phyloP scores from a whole-genome alignment of 2,888 invertebrate species.

The Endomychus coccineus region DNA sequence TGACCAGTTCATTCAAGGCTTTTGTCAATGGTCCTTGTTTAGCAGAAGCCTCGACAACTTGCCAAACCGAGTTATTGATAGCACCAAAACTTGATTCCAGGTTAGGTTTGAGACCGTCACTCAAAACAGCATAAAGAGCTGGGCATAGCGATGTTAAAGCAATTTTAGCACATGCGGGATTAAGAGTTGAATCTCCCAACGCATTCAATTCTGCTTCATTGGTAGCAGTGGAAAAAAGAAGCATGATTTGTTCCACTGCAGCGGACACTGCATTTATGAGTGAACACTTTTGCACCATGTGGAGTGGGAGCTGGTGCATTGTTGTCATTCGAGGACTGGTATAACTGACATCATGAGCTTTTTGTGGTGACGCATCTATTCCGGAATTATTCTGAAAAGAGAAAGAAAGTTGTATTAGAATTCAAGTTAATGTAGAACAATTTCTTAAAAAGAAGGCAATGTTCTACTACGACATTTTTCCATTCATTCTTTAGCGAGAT shows the following conservation, averaged over 20 bases:
- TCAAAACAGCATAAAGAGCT: slow-evolving; percentile 73
- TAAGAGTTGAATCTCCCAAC: slow-evolving; percentile 53
- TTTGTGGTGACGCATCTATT: slow-evolving; percentile 58
- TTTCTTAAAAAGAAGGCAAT: too few relatives aligned
- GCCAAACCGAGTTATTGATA: slow-evolving; percentile 82
- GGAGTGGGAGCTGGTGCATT: slow-evolving; percentile 21
- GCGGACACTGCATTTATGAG: slow-evolving; percentile 66
- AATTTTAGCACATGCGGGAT: slow-evolving; percentile 63
- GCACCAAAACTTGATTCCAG: slow-evolving; percentile 80
- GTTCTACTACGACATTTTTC: too few relatives aligned
- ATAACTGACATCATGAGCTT: slow-evolving; percentile 44
- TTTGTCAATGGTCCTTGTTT: slow-evolving; percentile 81
- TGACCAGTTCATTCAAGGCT: slow-evolving; percentile 73
- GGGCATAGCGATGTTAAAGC: slow-evolving; percentile 73
- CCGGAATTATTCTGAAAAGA: slow-evolving; percentile 48
- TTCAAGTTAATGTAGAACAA: too few relatives aligned
- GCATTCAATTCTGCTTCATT: slow-evolving; percentile 54
- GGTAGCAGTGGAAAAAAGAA: slow-evolving; percentile 61
- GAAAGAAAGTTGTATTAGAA: slow-evolving; percentile 5
- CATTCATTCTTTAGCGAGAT: too few relatives aligned
- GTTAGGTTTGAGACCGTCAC: slow-evolving; percentile 75
- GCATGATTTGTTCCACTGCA: slow-evolving; percentile 67
- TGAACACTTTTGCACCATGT: slow-evolving; percentile 53
- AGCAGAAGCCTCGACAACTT: slow-evolving; percentile 80
- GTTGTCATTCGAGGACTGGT: slow-evolving; percentile 47